A percentile compares a stretch with the other conserved stretches of the same genome.
Evolutionary conservation across 2,113 vertebrate species (phyloP).

Genomic region (Nipponia nippon): DNA sequence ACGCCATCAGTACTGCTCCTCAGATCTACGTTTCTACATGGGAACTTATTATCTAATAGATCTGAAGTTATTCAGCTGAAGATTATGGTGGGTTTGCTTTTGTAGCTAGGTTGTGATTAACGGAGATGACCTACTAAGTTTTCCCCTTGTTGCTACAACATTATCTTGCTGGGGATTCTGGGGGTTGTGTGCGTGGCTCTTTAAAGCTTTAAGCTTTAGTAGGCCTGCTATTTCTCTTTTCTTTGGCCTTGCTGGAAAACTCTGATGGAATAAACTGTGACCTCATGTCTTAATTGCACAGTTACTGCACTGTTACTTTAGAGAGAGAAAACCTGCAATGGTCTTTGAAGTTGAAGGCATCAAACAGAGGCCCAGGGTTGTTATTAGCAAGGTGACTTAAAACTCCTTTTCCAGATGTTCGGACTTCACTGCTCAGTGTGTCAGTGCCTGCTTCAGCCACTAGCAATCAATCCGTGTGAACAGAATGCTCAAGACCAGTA

Average conservation of each 20-base stretch:
- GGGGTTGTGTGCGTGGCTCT: not conserved
- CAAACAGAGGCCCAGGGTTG: not conserved
- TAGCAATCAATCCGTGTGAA: not conserved
- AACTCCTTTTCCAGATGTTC: not conserved
- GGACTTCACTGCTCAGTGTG: not conserved
- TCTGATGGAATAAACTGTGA: not conserved
- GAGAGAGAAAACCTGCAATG: not conserved
- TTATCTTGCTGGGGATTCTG: not conserved
- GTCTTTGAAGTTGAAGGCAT: not conserved
- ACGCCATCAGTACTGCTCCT: not conserved
- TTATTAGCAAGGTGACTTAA: not conserved
- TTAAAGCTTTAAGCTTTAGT: not conserved
- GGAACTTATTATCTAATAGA: not conserved
- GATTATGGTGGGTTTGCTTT: not conserved
- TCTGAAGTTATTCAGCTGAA: not conserved
- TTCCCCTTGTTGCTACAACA: not conserved
- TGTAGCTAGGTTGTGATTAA: not conserved
- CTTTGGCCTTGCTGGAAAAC: not conserved
- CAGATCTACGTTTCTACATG: not conserved
- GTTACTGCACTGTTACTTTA: not conserved
- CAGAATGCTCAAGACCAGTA: not conserved
- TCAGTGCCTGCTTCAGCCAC: not conserved
- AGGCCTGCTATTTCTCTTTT: not conserved
- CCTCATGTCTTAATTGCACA: not conserved
- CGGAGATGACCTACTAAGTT: not conserved